Percentiles rank a stretch among this genome's conserved stretches.
These are phyloP conservation scores for Macrobrachium rosenbergii DNA, from an alignment of 1,140 invertebrate genomes.

Conservation along the genomic window DNA sequence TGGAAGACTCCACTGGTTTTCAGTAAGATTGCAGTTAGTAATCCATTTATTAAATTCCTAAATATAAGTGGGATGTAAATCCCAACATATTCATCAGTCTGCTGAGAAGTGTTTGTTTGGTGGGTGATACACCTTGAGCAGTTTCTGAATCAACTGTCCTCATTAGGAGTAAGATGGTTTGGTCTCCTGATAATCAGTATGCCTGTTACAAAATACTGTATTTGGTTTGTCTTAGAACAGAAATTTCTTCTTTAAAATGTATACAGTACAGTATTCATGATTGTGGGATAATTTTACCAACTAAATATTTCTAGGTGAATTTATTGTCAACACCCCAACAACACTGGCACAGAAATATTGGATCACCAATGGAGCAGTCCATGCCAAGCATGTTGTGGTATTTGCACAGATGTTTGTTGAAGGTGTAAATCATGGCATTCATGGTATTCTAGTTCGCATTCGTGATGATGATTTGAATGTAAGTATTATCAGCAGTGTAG, in stretches of 20 bases:
- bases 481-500: not conserved
- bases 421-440: conserved; percentile 68
- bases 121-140: too few relatives aligned
- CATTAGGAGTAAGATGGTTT: too few relatives aligned
- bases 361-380: conserved; percentile 71
- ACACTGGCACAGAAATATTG: conserved; percentile 70
- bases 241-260: conserved; percentile 11
- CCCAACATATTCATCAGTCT: too few relatives aligned
- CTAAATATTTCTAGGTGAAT: conserved; percentile 64
- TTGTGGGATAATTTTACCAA: not conserved
- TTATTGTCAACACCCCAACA: conserved; percentile 69
- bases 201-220: too few relatives aligned
- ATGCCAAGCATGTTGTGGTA: conserved; percentile 69
- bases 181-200: too few relatives aligned
- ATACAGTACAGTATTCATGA: too few relatives aligned
- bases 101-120: too few relatives aligned
- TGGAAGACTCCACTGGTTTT: too few relatives aligned
- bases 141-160: too few relatives aligned
- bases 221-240: not conserved
- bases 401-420: conserved; percentile 69
- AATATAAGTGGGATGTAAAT: too few relatives aligned
- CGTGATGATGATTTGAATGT: conserved; percentile 68
- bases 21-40: too few relatives aligned
- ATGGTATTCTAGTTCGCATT: conserved; percentile 69
- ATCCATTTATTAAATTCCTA: too few relatives aligned